phyloP scores from a whole-genome alignment of 2,888 invertebrate genomes.

The Ichneumoninae sp. region DNA sequence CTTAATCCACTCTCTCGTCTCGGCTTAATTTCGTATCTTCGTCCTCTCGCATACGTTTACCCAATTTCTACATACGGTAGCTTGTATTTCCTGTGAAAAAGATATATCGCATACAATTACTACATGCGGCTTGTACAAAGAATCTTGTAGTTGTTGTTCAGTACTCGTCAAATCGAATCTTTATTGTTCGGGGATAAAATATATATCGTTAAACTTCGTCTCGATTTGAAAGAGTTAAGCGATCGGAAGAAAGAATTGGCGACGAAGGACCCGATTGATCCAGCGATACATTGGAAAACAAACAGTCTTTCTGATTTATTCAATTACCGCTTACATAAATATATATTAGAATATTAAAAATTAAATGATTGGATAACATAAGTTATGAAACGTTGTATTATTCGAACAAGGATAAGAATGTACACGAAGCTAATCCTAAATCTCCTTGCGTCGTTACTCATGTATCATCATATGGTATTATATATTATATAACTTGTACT shows the following conservation, averaged over 20 bases:
- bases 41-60: not conserved
- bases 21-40: not conserved
- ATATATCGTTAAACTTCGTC: not conserved
- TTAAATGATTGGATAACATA: constrained; percentile 73
- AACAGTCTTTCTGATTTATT: constrained; percentile 77
- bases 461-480: constrained; percentile 30
- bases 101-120: no score
- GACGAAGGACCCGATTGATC: not conserved
- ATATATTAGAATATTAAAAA: constrained; percentile 77
- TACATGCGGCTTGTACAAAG: no score
- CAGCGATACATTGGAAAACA: constrained; percentile 70
- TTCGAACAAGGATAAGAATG: constrained; percentile 74
- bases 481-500: constrained; percentile 29
- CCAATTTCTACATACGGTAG: not conserved
- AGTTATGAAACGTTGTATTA: constrained; percentile 69
- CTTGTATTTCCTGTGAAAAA: not conserved
- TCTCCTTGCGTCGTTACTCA: constrained; percentile 53
- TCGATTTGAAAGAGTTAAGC: not conserved
- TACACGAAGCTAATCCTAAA: constrained; percentile 77
- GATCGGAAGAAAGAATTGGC: not conserved
- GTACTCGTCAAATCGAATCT: not conserved
- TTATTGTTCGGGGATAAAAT: not conserved
- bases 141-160: not conserved
- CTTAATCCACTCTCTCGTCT: not conserved
- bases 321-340: constrained; percentile 78